Conservation (phyloP, 2,113 vertebrate genomes). For the Xiphias gladius region DNA sequence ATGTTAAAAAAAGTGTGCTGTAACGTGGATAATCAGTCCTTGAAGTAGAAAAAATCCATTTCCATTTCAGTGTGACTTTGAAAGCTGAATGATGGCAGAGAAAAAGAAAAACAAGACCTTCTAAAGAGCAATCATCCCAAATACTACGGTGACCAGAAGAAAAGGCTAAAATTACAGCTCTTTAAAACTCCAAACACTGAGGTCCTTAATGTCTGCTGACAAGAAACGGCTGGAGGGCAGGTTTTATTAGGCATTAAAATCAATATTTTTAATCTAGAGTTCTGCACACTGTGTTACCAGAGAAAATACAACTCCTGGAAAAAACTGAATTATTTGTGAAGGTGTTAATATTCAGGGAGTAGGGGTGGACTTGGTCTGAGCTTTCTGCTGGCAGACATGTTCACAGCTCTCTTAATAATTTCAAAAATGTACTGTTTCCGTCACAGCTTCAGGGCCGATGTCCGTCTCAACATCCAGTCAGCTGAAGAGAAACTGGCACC, state of each 20-base stretch:
- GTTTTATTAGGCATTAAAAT: neutral
- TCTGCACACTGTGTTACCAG: neutral
- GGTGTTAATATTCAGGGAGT: neutral
- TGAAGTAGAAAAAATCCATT: conserved; percentile 28
- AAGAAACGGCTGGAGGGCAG: neutral
- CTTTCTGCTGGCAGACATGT: neutral
- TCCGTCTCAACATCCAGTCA: too few relatives aligned
- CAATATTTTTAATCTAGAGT: conserved; percentile 27
- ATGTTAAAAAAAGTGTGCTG: neutral
- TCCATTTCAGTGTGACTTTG: conserved; percentile 8
- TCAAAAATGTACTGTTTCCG: neutral
- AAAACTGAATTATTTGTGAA: neutral
- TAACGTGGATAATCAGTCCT: neutral
- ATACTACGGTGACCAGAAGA: neutral
- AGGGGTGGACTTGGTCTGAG: neutral
- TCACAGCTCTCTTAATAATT: neutral
- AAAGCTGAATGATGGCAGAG: neutral
- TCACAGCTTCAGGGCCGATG: too few relatives aligned
- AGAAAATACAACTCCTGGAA: neutral
- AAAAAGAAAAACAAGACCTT: neutral
- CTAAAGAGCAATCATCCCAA: neutral
- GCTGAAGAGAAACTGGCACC: too few relatives aligned
- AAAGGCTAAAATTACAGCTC: neutral
- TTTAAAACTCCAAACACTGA: neutral
- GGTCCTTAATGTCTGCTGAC: neutral